phyloP scores from a whole-genome alignment of 1,140 invertebrate species.

The Bicyclus anynana region DNA sequence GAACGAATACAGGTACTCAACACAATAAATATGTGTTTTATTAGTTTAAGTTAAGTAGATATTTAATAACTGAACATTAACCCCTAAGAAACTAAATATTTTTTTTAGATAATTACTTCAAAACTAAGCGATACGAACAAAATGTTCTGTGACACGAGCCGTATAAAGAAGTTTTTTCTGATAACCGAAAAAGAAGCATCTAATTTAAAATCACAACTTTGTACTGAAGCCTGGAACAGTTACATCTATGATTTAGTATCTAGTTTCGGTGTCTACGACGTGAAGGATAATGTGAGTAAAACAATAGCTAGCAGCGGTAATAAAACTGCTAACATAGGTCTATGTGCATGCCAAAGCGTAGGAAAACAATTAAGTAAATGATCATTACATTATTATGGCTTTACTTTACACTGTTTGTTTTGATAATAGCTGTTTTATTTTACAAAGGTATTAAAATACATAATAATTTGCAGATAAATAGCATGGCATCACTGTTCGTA shows the following conservation, averaged over 20 bases:
- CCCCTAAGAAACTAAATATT: not conserved
- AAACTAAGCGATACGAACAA: slow-evolving; percentile 55
- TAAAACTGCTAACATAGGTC: too few species aligned
- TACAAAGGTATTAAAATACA: not conserved
- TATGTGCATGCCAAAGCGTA: too few species aligned
- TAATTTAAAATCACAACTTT: slow-evolving; percentile 59
- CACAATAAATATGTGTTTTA: not conserved
- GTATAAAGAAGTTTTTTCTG: slow-evolving; percentile 69
- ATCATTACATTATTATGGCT: too few species aligned
- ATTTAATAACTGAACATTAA: too few species aligned
- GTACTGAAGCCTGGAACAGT: slow-evolving; percentile 70
- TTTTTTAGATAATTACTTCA: slow-evolving; percentile 58
- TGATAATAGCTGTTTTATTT: too few species aligned
- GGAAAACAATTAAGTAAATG: too few species aligned
- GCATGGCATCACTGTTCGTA: slow-evolving; percentile 62
- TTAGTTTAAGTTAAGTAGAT: too few species aligned
- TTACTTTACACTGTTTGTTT: too few species aligned
- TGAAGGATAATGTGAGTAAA: slow-evolving; percentile 71
- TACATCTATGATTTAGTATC: slow-evolving; percentile 74
- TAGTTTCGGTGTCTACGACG: slow-evolving; percentile 75
- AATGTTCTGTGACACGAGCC: slow-evolving; percentile 71
- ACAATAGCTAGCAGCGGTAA: not conserved
- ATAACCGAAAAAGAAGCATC: slow-evolving; percentile 51
- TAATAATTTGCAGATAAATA: slow-evolving; percentile 55
- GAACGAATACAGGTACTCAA: slow-evolving; percentile 60